Conservation (phyloP, 2,797 vertebrate species). For the Mus minutoides region DNA sequence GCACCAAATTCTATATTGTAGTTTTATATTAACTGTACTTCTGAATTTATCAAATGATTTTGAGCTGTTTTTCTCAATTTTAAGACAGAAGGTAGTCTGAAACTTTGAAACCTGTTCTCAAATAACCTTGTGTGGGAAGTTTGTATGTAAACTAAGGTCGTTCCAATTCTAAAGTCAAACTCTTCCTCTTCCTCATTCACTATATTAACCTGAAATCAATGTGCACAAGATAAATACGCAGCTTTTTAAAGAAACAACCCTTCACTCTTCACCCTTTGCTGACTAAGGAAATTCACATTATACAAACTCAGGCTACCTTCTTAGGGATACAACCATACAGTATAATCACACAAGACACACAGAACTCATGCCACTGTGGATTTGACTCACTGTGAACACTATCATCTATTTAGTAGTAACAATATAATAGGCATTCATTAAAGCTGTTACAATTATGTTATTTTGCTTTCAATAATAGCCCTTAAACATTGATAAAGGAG, state of each 20-base stretch:
- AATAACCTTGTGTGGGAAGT: not conserved
- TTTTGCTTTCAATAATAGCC: not conserved
- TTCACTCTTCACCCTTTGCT: not conserved
- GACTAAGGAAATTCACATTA: not conserved
- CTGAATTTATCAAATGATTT: conserved; percentile 23
- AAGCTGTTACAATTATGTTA: not conserved
- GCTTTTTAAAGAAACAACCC: not conserved
- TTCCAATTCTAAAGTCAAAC: not conserved
- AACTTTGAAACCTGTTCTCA: not conserved
- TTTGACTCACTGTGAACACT: not conserved
- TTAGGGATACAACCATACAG: accelerated
- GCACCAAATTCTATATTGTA: not conserved
- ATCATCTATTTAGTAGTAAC: not conserved
- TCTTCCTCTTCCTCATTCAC: not conserved
- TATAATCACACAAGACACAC: not conserved
- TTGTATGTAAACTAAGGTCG: not conserved
- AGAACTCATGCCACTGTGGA: not conserved
- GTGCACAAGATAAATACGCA: not conserved
- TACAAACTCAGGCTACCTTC: not conserved
- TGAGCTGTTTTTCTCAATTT: not conserved
- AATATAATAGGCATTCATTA: not conserved
- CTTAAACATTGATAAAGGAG: conserved; percentile 25
- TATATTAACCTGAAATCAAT: not conserved
- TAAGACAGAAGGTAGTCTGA: not conserved
- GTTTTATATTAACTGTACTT: not conserved